Evolutionary conservation across 2,113 vertebrate genomes (phyloP), one percentile per base, ranked within the genome.

Genomic region (Lichenostomus cassidix): DNA sequence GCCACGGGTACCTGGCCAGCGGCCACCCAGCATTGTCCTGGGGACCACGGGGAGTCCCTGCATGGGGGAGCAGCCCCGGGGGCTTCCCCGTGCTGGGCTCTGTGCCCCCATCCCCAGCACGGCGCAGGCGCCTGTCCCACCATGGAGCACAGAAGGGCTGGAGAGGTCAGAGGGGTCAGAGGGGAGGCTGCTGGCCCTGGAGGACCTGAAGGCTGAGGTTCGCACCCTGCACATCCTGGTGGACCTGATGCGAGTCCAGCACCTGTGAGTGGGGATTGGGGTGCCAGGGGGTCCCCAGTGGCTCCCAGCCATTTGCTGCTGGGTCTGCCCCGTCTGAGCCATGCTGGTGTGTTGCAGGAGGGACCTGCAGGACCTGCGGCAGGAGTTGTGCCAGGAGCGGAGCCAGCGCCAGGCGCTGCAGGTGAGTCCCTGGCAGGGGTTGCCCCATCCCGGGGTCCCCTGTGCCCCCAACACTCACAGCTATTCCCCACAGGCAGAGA

Each of bases 331-430:
- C 0, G 3, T 35, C 87, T 81, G 86, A 95, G 50, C 80, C 3
- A 0, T 1, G 14, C 24, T 0, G 50, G 12, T 0, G 0, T 3
- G 5, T 19, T 76, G 39, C 94, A 97, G 97, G 80, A 23, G 56
- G 56, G 97, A 97, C 88, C 89, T 97, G 91, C 95, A 95, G 93
- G 95, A 95, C 3, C 31, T 97, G 87, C 47, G 58, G 86, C 73
- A 39, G 87, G 94, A 95, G 92, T 28, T 97, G 21, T 52, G 60
- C 77, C 91, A 92, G 82, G 97, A 97, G 90, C 74, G 17, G 25
- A 35, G 58, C 41, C 83, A 95, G 82, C 76, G 87, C 58, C 77
- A 83, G 89, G 96, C 8, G 0, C 94, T 97, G 84, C 91, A 97
- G 97, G 95, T 97, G 88, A 82, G 81, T 58, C 52, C 67, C 10